Evolutionary conservation across 2,888 invertebrate species (phyloP).

Genomic region (Gerris lacustris): DNA sequence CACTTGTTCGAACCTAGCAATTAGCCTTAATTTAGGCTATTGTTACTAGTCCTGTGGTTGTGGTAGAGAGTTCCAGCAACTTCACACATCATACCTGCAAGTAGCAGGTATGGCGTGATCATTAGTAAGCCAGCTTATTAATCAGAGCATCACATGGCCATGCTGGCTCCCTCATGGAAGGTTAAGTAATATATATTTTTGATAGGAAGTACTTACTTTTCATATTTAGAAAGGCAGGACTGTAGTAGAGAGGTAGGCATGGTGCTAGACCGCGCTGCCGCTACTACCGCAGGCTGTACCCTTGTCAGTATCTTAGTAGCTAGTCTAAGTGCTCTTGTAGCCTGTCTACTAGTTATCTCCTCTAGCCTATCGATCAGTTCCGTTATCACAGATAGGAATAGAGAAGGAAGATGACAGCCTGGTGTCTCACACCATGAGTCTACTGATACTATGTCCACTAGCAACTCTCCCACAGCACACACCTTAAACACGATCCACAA

Average conservation of each 20-base stretch:
- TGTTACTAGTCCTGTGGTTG: no score
- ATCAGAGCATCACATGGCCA: no score
- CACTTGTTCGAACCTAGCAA: no score
- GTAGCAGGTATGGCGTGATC: no score
- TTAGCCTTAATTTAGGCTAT: no score
- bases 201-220: conserved; percentile 31
- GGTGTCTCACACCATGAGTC: conserved; percentile 67
- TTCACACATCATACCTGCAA: no score
- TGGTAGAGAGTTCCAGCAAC: no score
- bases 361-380: conserved; percentile 47
- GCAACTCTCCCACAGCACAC: conserved; percentile 58
- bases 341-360: conserved; percentile 46
- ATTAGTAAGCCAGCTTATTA: no score
- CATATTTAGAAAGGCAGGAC: conserved; percentile 39
- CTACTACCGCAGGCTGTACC: conserved; percentile 48
- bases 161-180: no score
- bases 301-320: conserved; percentile 61
- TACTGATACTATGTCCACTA: conserved; percentile 59
- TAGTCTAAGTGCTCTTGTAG: conserved; percentile 51
- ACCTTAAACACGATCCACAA: conserved; percentile 44
- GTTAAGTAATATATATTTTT: no score
- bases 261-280: not conserved
- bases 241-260: conserved; percentile 5
- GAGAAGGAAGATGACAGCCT: conserved; percentile 62
- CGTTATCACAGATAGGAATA: conserved; percentile 54